Evolutionary conservation across 1,140 invertebrate species (phyloP).

Genomic region (Dreissena rostriformis): DNA sequence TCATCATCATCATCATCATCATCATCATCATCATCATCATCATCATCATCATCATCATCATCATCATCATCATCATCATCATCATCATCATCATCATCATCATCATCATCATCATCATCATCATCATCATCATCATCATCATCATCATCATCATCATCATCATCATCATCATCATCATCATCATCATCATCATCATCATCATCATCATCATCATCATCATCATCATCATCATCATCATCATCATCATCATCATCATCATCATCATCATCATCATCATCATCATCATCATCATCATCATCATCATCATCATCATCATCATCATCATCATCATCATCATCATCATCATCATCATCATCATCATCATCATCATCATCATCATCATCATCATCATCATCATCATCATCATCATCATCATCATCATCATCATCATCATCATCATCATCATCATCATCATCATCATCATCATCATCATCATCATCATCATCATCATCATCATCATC

Average conservation of each 20-base stretch:
- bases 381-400: slow-evolving; percentile 8
- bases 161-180: slow-evolving; percentile 7
- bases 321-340: slow-evolving; percentile 8
- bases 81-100: slow-evolving; percentile 8
- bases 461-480: slow-evolving; percentile 7
- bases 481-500: slow-evolving; percentile 7
- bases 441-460: slow-evolving; percentile 8
- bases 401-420: slow-evolving; percentile 7
- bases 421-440: slow-evolving; percentile 7
- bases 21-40: slow-evolving; percentile 8
- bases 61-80: background rate
- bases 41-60: background rate
- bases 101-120: slow-evolving; percentile 8
- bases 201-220: slow-evolving; percentile 8
- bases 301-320: slow-evolving; percentile 7
- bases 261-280: slow-evolving; percentile 8
- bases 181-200: slow-evolving; percentile 7
- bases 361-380: slow-evolving; percentile 7
- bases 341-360: slow-evolving; percentile 7
- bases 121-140: slow-evolving; percentile 7
- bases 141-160: slow-evolving; percentile 8
- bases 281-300: slow-evolving; percentile 7
- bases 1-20: slow-evolving; percentile 7
- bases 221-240: slow-evolving; percentile 7
- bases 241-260: slow-evolving; percentile 7